Conservation (phyloP, 2,797 vertebrate genomes). For the Sarcoramphus papa region DNA sequence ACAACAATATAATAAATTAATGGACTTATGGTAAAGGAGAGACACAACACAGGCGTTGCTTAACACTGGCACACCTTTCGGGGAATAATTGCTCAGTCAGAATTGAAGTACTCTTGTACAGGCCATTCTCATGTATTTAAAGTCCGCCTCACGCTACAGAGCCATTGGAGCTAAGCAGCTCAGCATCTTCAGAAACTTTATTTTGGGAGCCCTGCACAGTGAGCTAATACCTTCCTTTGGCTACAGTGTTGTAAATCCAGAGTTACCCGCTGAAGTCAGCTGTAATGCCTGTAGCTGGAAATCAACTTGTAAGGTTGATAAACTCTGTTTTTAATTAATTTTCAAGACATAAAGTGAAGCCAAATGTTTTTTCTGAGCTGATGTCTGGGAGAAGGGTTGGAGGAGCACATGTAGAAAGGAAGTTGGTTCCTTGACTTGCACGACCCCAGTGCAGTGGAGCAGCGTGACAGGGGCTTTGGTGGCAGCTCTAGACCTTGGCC, state of each 20-base stretch:
- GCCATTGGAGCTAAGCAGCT: neutral
- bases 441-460: neutral
- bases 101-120: neutral
- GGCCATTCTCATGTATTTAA: neutral
- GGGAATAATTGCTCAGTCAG: neutral
- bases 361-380: slow-evolving; percentile 18
- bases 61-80: neutral
- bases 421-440: neutral
- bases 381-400: neutral
- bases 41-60: accelerated
- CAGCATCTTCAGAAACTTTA: neutral
- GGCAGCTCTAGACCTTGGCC: neutral
- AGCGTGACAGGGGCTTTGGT: neutral
- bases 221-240: slow-evolving; percentile 12
- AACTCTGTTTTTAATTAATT: slow-evolving; percentile 49
- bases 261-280: neutral
- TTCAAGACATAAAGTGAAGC: slow-evolving; percentile 21
- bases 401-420: neutral
- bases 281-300: neutral
- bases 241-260: neutral
- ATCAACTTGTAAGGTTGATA: neutral
- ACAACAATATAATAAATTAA: neutral
- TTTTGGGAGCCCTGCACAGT: neutral
- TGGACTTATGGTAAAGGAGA: neutral
- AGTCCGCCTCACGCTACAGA: accelerated